A percentile compares a stretch with the other conserved stretches of the same genome.
phyloP scores from a whole-genome alignment of 2,797 vertebrate species.

The Bovichtus variegatus region DNA sequence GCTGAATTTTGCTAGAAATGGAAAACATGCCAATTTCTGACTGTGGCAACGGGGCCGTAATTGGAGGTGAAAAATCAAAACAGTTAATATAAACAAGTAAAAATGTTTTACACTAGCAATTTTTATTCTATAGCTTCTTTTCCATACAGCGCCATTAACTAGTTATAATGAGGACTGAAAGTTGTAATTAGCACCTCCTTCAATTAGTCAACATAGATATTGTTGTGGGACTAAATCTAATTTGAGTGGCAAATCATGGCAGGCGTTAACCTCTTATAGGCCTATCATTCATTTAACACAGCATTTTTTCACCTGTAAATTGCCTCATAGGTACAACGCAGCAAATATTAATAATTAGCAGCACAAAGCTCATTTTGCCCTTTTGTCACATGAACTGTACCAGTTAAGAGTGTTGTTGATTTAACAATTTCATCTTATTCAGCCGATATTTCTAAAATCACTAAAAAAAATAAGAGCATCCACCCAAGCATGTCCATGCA shows the following conservation, averaged over 20 bases:
- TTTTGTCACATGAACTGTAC: neutral
- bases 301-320: neutral
- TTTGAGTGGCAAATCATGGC: slow-evolving; percentile 1
- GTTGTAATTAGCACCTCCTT: neutral
- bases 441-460: neutral
- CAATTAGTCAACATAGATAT: slow-evolving; percentile 2
- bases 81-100: neutral
- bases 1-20: neutral
- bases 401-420: neutral
- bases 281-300: neutral
- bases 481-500: slow-evolving; percentile 16
- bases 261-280: neutral
- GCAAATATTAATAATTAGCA: neutral
- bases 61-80: neutral
- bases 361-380: neutral
- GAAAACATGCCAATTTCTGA: neutral
- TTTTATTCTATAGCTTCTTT: neutral
- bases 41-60: neutral
- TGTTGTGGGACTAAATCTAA: neutral
- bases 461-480: slow-evolving; percentile 14
- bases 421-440: neutral
- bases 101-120: neutral
- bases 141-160: neutral
- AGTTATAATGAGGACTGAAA: neutral
- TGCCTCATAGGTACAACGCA: neutral